Evolutionary conservation across 1,140 invertebrate genomes (phyloP).

Genomic region (Acromyrmex charruanus): DNA sequence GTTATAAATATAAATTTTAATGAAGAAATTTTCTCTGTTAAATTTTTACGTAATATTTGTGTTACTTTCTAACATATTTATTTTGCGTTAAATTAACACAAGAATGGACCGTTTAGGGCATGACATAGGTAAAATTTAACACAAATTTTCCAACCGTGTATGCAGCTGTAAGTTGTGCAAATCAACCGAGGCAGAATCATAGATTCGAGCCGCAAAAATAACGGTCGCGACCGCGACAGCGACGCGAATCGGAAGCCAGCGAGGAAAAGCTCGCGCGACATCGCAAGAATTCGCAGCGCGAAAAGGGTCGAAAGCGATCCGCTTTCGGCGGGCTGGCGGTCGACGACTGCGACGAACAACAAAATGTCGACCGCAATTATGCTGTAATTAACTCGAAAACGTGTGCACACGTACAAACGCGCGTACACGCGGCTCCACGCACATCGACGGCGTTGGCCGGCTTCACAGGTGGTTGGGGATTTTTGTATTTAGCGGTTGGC

Average conservation of each 20-base stretch:
- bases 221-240: slow-evolving; percentile 38
- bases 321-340: slow-evolving; percentile 60
- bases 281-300: slow-evolving; percentile 71
- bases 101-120: too few species aligned
- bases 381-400: slow-evolving; percentile 86
- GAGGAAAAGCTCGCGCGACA: slow-evolving; percentile 68
- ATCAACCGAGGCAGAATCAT: slow-evolving; percentile 18
- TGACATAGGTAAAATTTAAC: too few species aligned
- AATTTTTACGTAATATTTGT: too few species aligned
- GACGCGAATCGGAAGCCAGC: slow-evolving; percentile 54
- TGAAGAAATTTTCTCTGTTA: too few species aligned
- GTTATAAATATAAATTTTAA: too few species aligned
- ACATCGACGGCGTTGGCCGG: slow-evolving; percentile 60
- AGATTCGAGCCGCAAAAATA: slow-evolving; percentile 41
- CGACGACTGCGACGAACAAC: slow-evolving; percentile 80
- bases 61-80: too few species aligned
- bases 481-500: slow-evolving; percentile 87
- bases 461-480: slow-evolving; percentile 86
- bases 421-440: background rate
- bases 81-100: too few species aligned
- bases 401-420: slow-evolving; percentile 6
- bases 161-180: background rate
- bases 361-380: slow-evolving; percentile 87
- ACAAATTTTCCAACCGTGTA: too few species aligned
- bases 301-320: slow-evolving; percentile 66